These are phyloP conservation scores for Sebastes vulpes DNA, from an alignment of 2,797 vertebrate species.

Conservation along the genomic window DNA sequence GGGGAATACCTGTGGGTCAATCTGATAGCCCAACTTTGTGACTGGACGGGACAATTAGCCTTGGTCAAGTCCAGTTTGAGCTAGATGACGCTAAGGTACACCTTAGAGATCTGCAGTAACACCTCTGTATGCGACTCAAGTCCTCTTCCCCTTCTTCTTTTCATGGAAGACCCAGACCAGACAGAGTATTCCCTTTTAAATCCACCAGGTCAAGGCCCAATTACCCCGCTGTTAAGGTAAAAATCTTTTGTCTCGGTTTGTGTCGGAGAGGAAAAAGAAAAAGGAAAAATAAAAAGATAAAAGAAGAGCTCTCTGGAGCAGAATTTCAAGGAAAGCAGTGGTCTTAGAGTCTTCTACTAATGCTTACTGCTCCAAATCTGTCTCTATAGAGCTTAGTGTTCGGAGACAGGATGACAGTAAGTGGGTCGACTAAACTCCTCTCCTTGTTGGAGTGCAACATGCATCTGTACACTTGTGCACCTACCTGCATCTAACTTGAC, in stretches of 20 bases:
- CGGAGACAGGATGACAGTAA: conserved; percentile 60
- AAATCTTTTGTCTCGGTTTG: conserved; percentile 32
- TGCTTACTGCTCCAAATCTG: conserved; percentile 59
- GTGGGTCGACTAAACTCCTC: conserved; percentile 60
- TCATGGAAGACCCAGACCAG: conserved; percentile 1
- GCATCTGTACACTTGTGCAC: conserved; percentile 36
- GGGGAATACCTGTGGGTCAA: conserved; percentile 19
- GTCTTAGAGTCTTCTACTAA: conserved; percentile 44
- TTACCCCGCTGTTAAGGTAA: conserved; percentile 26
- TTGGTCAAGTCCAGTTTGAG: conserved; percentile 16
- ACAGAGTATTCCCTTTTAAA: conserved; percentile 25
- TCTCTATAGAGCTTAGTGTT: conserved; percentile 61
- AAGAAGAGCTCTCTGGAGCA: conserved; percentile 35
- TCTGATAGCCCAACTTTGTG: conserved; percentile 11
- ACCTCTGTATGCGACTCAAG: not conserved
- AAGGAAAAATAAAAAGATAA: conserved; percentile 14
- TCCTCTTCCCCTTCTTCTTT: not conserved
- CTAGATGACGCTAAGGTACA: not conserved
- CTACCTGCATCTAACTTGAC: conserved; percentile 46
- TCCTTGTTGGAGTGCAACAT: conserved; percentile 43
- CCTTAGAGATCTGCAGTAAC: not conserved
- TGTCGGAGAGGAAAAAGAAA: not conserved
- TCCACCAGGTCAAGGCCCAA: conserved; percentile 33
- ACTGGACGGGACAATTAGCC: not conserved
- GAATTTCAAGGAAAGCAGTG: conserved; percentile 42